phyloP scores from a whole-genome alignment of 2,113 vertebrate genomes.

The Cygnus atratus region DNA sequence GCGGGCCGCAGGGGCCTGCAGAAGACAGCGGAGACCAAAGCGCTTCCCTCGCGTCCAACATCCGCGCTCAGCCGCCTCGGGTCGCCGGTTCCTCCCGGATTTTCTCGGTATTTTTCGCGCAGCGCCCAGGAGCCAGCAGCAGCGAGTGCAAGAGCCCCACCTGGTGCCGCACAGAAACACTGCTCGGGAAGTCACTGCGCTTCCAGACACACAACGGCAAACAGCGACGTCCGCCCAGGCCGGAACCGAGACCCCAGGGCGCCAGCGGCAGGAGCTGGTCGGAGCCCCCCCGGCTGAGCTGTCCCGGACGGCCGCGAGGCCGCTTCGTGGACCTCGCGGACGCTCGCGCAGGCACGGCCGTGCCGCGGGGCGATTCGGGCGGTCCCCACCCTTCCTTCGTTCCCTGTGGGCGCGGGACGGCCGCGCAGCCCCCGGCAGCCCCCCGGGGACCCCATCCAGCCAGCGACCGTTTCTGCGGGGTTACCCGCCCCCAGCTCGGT shows the following conservation, averaged over 20 bases:
- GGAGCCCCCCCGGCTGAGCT: neutral
- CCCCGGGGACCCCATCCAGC: neutral
- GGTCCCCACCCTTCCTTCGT: conserved; percentile 29
- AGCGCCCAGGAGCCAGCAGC: neutral
- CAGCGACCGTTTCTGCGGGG: fast-evolving
- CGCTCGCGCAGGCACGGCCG: neutral
- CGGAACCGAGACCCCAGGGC: fast-evolving
- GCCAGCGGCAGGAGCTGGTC: neutral
- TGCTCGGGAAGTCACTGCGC: fast-evolving
- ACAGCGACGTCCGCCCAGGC: fast-evolving
- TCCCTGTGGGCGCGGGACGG: neutral
- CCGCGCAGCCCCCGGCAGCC: neutral
- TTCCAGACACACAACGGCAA: fast-evolving
- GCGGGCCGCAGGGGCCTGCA: neutral
- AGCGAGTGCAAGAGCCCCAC: neutral
- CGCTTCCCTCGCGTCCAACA: neutral
- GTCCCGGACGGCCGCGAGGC: fast-evolving
- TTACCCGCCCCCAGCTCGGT: neutral
- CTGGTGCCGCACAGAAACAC: neutral
- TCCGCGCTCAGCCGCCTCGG: neutral
- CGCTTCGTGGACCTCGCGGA: neutral
- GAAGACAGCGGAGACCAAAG: neutral
- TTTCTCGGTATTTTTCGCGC: neutral
- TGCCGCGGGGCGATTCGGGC: fast-evolving
- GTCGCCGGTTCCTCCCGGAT: neutral